A percentile compares a stretch with the other conserved stretches of the same genome.
Conservation (phyloP, 2,888 invertebrate genomes). For the Andrena marginata region DNA sequence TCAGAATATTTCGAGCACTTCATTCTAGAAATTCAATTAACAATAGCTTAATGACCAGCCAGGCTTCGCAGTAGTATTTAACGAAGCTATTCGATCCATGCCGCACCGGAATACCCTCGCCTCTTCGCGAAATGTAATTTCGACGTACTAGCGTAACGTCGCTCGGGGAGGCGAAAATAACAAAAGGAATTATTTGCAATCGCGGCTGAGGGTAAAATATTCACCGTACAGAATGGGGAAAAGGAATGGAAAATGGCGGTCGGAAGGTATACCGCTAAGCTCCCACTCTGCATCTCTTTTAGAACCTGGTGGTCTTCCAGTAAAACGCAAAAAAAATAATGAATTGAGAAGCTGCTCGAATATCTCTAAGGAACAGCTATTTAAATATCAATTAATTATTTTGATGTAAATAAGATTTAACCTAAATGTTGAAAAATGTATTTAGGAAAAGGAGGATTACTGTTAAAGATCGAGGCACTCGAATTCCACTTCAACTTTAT, state of each 20-base stretch:
- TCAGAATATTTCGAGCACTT: background rate
- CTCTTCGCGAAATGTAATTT: conserved; percentile 8
- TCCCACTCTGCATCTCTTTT: background rate
- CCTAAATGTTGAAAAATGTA: no score
- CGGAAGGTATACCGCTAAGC: background rate
- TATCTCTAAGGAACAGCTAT: background rate
- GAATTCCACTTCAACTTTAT: no score
- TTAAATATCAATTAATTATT: background rate
- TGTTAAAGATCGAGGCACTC: no score
- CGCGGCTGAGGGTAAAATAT: conserved; percentile 30
- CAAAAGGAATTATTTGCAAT: conserved; percentile 25
- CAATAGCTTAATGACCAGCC: conserved; percentile 17
- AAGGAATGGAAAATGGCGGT: background rate
- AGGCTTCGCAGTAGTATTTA: background rate
- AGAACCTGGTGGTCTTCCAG: background rate
- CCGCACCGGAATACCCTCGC: background rate
- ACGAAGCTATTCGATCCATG: conserved; percentile 21
- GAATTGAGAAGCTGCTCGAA: background rate
- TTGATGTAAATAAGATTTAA: no score
- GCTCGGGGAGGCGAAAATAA: background rate
- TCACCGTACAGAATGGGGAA: background rate
- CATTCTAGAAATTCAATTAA: conserved; percentile 6
- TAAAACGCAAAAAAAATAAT: background rate
- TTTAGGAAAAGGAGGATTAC: no score
- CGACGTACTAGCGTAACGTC: conserved; percentile 5